Conservation (phyloP, 2,113 vertebrate species). For the Orthonyx spaldingii region DNA sequence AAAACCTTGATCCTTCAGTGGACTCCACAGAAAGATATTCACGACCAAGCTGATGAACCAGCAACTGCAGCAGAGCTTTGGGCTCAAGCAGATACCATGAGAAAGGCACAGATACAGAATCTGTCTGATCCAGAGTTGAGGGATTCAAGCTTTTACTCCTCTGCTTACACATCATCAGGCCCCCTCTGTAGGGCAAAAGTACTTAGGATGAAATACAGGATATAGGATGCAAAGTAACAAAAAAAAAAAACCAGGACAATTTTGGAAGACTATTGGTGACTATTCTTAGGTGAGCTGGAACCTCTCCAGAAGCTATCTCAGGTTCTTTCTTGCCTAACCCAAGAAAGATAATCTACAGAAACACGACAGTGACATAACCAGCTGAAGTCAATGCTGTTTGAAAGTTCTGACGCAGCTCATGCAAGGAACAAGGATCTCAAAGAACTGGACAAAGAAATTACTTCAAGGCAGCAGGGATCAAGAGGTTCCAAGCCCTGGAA, state of each 20-base stretch:
- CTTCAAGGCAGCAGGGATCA: background rate
- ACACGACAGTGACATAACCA: fast-evolving
- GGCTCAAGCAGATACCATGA: background rate
- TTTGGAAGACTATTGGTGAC: background rate
- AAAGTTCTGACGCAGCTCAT: background rate
- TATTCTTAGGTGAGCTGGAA: background rate
- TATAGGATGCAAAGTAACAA: background rate
- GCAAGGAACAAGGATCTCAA: background rate
- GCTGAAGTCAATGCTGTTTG: background rate
- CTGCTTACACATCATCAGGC: background rate
- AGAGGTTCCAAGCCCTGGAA: background rate
- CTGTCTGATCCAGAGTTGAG: background rate
- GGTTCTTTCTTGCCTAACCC: background rate
- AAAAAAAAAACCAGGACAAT: background rate
- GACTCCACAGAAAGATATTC: background rate
- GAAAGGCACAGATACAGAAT: background rate
- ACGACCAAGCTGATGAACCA: background rate
- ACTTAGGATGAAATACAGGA: background rate
- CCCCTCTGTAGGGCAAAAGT: background rate
- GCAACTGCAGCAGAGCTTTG: background rate
- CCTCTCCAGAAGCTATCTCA: background rate
- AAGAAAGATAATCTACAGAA: background rate
- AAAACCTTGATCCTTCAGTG: background rate
- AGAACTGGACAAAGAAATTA: background rate
- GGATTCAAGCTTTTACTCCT: background rate